Evolutionary conservation across 2,797 vertebrate species (phyloP).

Genomic region (Myotis vivesi): DNA sequence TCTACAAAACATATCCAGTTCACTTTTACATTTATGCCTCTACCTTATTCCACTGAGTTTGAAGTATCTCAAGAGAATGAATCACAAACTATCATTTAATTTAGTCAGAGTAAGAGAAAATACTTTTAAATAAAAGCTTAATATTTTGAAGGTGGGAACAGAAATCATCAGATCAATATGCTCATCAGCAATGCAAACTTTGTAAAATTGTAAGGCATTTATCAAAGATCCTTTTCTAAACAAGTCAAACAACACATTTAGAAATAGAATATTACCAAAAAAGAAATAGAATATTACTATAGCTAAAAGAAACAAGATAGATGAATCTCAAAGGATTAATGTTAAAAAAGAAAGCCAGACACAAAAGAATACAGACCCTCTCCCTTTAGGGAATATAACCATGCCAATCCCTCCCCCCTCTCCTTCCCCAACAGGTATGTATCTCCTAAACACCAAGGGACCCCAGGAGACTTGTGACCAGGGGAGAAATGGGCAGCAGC

Average conservation of each 20-base stretch:
- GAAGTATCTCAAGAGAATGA: constrained; percentile 16
- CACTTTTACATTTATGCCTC: background rate
- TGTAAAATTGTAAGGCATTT: background rate
- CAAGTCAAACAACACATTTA: background rate
- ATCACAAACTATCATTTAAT: background rate
- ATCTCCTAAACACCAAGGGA: too few relatives aligned
- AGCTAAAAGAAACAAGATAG: background rate
- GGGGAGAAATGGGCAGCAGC: too few relatives aligned
- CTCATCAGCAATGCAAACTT: background rate
- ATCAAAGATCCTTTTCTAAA: background rate
- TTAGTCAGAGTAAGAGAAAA: background rate
- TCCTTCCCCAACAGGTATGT: too few relatives aligned
- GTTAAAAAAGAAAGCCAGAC: background rate
- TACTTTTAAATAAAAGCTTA: background rate
- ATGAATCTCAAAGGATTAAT: background rate
- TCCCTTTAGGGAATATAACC: too few relatives aligned
- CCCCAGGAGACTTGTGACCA: too few relatives aligned
- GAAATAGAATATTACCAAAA: background rate
- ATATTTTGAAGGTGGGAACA: background rate
- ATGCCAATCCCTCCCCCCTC: too few relatives aligned
- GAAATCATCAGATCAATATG: background rate
- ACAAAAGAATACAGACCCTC: background rate
- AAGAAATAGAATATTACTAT: background rate
- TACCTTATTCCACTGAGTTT: background rate
- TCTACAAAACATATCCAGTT: constrained; percentile 80